phyloP scores from a whole-genome alignment of 2,888 invertebrate species.

The Hirtodrosophila alboralis region DNA sequence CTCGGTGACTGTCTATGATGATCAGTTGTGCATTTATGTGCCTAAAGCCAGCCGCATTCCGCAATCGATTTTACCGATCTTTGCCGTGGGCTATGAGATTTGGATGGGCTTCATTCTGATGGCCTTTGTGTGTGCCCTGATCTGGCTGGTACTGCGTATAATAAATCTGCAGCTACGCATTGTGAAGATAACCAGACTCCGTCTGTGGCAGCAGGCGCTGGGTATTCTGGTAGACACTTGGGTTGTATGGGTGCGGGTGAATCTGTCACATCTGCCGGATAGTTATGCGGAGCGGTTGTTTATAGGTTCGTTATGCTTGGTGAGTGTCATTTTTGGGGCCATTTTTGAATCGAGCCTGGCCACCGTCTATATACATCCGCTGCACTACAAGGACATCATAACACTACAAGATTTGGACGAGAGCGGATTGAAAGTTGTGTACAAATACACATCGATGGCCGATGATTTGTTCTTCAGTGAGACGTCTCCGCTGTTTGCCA shows the following conservation, averaged over 20 bases:
- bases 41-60: constrained; percentile 83
- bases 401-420: constrained; percentile 83
- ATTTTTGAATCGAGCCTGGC: constrained; percentile 84
- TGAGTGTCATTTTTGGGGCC: constrained; percentile 83
- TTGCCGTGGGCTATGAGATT: constrained; percentile 80
- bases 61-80: constrained; percentile 82
- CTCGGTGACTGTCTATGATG: constrained; percentile 82
- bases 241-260: constrained; percentile 82
- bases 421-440: constrained; percentile 81
- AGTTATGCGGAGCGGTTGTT: constrained; percentile 83
- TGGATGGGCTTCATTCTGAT: constrained; percentile 82
- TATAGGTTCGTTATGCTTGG: constrained; percentile 81
- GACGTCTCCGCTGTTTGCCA: constrained; percentile 81
- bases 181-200: constrained; percentile 11
- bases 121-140: constrained; percentile 71
- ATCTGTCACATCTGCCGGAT: constrained; percentile 78
- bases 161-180: constrained; percentile 70
- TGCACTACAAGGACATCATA: constrained; percentile 83
- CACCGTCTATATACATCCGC: constrained; percentile 83
- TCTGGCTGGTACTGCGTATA: constrained; percentile 75
- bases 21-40: constrained; percentile 84
- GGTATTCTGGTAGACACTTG: constrained; percentile 81
- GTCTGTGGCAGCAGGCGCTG: constrained; percentile 63
- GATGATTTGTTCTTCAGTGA: constrained; percentile 83
- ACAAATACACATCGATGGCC: constrained; percentile 82